A percentile compares a stretch with the other conserved stretches of the same genome.
phyloP scores from a whole-genome alignment of 2,797 vertebrate species.

The Neosilurus mollespiculum region DNA sequence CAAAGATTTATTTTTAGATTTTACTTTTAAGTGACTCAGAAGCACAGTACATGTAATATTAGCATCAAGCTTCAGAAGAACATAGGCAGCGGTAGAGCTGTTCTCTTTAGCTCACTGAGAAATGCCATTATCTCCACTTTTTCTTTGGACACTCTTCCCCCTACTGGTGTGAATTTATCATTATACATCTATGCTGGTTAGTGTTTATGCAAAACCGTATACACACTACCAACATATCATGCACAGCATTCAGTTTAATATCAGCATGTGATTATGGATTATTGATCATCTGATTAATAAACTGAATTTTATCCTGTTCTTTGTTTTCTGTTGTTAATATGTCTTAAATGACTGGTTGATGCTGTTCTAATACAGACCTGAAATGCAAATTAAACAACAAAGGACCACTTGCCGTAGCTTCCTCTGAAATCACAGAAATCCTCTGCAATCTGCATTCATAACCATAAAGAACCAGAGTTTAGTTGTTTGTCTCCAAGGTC shows the following conservation, averaged over 20 bases:
- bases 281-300: neutral
- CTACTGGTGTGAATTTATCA: constrained; percentile 75
- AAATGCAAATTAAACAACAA: neutral
- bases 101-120: constrained; percentile 50
- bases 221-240: neutral
- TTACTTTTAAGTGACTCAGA: neutral
- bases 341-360: neutral
- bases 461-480: neutral
- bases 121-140: constrained; percentile 57
- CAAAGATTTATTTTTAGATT: constrained; percentile 7
- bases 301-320: neutral
- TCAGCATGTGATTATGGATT: neutral
- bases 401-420: neutral
- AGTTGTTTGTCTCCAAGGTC: neutral
- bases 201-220: constrained; percentile 62
- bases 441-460: constrained; percentile 1
- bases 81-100: constrained; percentile 27
- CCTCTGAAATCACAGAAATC: neutral
- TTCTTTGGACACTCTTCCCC: constrained; percentile 79
- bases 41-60: neutral
- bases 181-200: constrained; percentile 58
- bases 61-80: constrained; percentile 45
- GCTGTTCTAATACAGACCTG: neutral
- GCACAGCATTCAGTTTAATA: neutral
- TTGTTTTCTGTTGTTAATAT: neutral